These are phyloP conservation scores for Trachythela sp. DNA, from an alignment of 64 coral and sea anemone species.

Conservation along the genomic window DNA sequence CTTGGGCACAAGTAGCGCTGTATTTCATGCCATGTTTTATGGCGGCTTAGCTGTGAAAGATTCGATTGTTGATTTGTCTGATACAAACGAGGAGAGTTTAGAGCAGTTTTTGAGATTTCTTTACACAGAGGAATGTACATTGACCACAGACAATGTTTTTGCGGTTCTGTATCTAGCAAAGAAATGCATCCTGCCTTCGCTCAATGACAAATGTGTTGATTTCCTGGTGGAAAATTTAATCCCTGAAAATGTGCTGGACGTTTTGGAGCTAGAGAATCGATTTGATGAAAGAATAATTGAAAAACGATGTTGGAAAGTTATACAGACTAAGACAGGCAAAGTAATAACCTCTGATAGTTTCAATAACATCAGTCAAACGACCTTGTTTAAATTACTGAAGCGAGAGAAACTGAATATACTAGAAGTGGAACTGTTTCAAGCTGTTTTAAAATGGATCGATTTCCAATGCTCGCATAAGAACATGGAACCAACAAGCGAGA, in stretches of 20 bases:
- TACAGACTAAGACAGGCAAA: neutral
- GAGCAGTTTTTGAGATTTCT: too few relatives aligned
- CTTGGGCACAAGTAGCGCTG: too few relatives aligned
- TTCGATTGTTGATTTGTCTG: neutral
- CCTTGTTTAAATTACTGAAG: neutral
- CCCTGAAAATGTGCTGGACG: neutral
- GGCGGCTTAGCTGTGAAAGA: neutral
- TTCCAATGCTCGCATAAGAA: neutral
- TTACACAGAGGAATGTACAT: too few relatives aligned
- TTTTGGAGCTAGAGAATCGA: neutral
- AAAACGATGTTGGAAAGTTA: too few relatives aligned
- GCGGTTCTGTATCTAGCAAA: too few relatives aligned
- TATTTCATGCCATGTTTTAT: constrained; percentile 24
- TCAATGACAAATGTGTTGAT: too few relatives aligned
- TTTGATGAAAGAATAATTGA: neutral
- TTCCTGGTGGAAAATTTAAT: neutral
- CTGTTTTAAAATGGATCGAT: neutral
- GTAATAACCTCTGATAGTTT: neutral
- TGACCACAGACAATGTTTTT: too few relatives aligned
- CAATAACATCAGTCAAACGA: neutral
- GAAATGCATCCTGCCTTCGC: too few relatives aligned
- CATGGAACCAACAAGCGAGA: neutral
- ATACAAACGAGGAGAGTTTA: neutral
- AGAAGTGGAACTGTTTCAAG: neutral
- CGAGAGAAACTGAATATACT: neutral